Evolutionary conservation across 2,888 invertebrate genomes (phyloP), one percentile per base, ranked within the genome.

Genomic region (Ellobium chinense): DNA sequence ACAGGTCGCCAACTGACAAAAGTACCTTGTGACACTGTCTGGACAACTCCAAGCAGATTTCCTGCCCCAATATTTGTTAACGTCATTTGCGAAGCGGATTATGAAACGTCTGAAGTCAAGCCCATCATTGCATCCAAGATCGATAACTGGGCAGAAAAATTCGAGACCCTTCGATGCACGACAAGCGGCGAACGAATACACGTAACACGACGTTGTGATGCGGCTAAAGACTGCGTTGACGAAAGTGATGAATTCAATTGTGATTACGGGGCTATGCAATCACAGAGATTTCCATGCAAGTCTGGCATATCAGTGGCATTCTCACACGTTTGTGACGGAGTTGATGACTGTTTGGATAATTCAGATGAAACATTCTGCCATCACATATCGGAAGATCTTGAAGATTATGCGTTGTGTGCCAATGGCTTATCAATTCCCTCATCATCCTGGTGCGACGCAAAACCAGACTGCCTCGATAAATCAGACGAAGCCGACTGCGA

Each of bases 331-430:
- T 79, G 79, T 29, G 66, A 79, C 73, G 31, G 39, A 2, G 36
- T 31, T 14, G 21, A 21, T 5, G 79, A 79, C 58, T 79, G 79
- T 21, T 54, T 62, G 79, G 79, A 79, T 37, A 72, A 72, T 24
- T 79, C 79, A 2, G 79, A 79, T 56, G 79, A 79, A 27, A n/a
- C 31, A 24, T 79, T 72, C n/a, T 65, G 78, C 39, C n/a, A 21
- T 27, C 60, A 7, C 7, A 37, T 62, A 3, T n/a, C 36, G n/a
- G 34, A 37, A 27, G 46, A 37, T 37, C 14, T 37, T 36, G n/a
- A 65, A 18, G 9, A 29, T 7, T 24, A 31, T 4, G 60, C 14
- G n/a, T 7, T n/a, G 9, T 60, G 60, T 60, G 9, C 21, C n/a
- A 27, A 60, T 60, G 60, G 60, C 7, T 7, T 14, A 7, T n/a